These are phyloP conservation scores for Pelosia muscerda DNA, from an alignment of 2,888 invertebrate species.

Conservation along the genomic window DNA sequence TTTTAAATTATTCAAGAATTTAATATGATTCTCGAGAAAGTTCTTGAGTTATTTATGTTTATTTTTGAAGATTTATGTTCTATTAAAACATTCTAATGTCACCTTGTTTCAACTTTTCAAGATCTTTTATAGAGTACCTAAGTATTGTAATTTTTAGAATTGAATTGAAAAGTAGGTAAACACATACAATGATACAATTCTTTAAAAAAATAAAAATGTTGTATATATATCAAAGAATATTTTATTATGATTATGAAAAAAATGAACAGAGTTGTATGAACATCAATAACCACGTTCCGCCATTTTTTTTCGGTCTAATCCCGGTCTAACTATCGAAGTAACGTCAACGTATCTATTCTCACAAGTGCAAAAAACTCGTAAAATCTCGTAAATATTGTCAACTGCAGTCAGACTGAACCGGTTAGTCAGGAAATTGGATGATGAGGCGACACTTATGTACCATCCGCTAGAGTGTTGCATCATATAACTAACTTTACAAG, in stretches of 20 bases:
- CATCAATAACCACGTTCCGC: too few species aligned
- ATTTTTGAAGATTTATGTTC: not conserved
- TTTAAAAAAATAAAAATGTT: too few species aligned
- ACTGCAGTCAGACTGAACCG: conserved; percentile 56
- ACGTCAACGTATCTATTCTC: not conserved
- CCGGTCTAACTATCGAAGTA: not conserved
- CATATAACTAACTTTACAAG: conserved; percentile 13
- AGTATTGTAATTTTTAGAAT: not conserved
- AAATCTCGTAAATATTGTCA: conserved; percentile 33
- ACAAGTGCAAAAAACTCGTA: conserved; percentile 52
- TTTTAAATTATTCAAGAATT: not conserved
- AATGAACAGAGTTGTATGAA: too few species aligned
- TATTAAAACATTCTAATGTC: not conserved
- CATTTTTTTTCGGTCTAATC: not conserved
- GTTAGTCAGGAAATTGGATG: conserved; percentile 73
- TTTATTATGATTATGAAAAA: too few species aligned
- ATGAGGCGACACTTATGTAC: conserved; percentile 57
- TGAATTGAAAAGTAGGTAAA: not conserved
- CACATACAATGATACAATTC: not conserved
- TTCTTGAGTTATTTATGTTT: not conserved
- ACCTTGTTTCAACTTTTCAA: not conserved
- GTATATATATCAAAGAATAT: not conserved
- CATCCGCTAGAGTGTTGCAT: conserved; percentile 50
- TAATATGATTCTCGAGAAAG: not conserved
- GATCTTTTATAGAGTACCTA: not conserved